Evolutionary conservation across 2,113 vertebrate genomes (phyloP), one percentile per base, ranked within the genome.

Genomic region (Gambusia holbrooki): DNA sequence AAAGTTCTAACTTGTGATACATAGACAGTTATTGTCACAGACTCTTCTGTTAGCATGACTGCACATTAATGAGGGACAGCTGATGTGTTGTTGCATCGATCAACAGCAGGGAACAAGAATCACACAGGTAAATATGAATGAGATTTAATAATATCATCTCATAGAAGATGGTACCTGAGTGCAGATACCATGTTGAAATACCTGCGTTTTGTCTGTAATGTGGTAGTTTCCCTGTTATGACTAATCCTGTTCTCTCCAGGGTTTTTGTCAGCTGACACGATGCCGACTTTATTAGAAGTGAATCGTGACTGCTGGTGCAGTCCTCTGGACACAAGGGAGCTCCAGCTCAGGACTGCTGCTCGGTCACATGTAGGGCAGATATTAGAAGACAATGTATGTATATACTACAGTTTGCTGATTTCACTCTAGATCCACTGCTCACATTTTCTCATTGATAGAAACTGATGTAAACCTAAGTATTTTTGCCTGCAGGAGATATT

Each of bases 211-310:
- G 14, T 78, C 71, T 71, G 51, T 28, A 69, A 29, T 75, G 42
- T 17, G 35, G 76, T 74, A 73, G 29, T 77, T 81, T 72, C 73
- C 66, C 69, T 83, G 22, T 78, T 75, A 62, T 64, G 68, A 76
- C 66, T 74, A 76, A 88, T 79, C 68, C 29, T 88, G 65, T 74
- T 86, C 70, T 78, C 66, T 73, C 68, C 58, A n/a, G 32, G 73
- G 37, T 40, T 65, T 83, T 71, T 69, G 45, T 48, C 65, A 74
- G 79, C 67, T 70, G 68, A 69, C 66, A 63, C 60, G 51, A 65
- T 14, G 73, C 32, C 66, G 71, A 29, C 63, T 87, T 82, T 79
- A 82, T 79, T 76, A 66, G 62, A 67, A 48, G 61, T 64, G 7
- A 75, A 35, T 67, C 30, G 8, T n/a, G n/a, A 66, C 35, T 62